Conservation (phyloP, 1,140 invertebrate species). For the Mya arenaria region DNA sequence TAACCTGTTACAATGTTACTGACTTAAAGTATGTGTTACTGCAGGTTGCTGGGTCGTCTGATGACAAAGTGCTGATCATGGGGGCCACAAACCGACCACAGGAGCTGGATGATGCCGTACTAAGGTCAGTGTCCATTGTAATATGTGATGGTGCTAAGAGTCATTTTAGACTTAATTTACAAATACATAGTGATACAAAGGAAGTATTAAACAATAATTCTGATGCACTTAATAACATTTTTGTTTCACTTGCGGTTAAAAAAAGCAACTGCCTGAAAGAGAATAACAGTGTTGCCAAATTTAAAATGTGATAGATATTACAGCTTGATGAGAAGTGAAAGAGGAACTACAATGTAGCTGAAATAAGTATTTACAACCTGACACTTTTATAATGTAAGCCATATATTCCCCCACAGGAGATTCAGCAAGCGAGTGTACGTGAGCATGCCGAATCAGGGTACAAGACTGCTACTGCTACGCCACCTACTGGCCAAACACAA, state of each 20-base stretch:
- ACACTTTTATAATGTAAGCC: background rate
- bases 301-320: background rate
- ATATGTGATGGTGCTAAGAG: background rate
- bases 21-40: conserved; percentile 1
- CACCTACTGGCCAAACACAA: conserved; percentile 86
- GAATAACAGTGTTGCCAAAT: background rate
- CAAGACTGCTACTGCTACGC: conserved; percentile 88
- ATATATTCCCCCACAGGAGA: conserved; percentile 80
- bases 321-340: background rate
- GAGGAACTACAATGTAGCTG: background rate
- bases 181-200: background rate
- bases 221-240: background rate
- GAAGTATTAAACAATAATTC: background rate
- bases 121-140: conserved; percentile 82
- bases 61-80: conserved; percentile 96
- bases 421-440: conserved; percentile 98
- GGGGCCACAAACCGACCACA: conserved; percentile 96
- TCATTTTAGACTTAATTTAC: background rate
- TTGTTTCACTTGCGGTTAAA: background rate
- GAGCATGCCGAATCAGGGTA: conserved; percentile 90
- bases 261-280: background rate
- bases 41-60: conserved; percentile 81
- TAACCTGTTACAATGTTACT: background rate
- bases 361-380: too few relatives aligned
- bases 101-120: conserved; percentile 96